Base-by-base conservation (phyloP, 2,797 vertebrate genomes). In the Okamejei kenojei region DNA sequence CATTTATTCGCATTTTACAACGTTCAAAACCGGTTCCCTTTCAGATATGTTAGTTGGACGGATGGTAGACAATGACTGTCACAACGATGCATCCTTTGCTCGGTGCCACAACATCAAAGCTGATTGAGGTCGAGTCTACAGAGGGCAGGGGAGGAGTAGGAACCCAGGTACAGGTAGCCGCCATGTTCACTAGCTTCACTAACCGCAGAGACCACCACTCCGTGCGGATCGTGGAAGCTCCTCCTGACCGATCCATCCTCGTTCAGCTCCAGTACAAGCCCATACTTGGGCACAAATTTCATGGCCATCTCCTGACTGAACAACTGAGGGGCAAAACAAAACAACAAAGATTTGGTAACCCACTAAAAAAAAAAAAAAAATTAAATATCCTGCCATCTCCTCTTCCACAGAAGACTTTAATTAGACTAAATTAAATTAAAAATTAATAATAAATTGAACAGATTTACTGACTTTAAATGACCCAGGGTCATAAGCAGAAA, bases 181-280 rank as follows among this genome's bases (percentile, higher is more conserved):
- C 97, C 94, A 0, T 98, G 95, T 94, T 99, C 98, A 0, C 98
- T 98, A 7, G 95, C 99, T 95, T 99, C 98, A 0, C 98, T 99
- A 94, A 99, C 4, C 4, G 97, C 97, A 0, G 97, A 94, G 0
- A 94, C 96, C 93, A 96, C 97, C 95, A 96, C 93, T 77, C 98
- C 98, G 0, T 94, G 96, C 0, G 98, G 98, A 95, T 99, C 98
- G 0, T 99, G 98, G 94, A 99, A 97, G 94, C 98, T 99, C 93
- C 98, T 97, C 23, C 94, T 96, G 94, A 98, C 98, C 35, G 97
- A 93, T 29, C 98, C 98, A 0, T 97, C 98, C 15, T 98, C 97
- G 0, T 97, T 97, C 38, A 99, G 97, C 95, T 99, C 98, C 2
- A 98, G 95, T 93, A 99, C 96, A 9, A 99, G 97, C 95, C 98